Percentiles rank a stretch among this genome's conserved stretches.
Evolutionary conservation across 1,140 invertebrate genomes (phyloP).

Genomic region (Thaumatotibia leucotreta): DNA sequence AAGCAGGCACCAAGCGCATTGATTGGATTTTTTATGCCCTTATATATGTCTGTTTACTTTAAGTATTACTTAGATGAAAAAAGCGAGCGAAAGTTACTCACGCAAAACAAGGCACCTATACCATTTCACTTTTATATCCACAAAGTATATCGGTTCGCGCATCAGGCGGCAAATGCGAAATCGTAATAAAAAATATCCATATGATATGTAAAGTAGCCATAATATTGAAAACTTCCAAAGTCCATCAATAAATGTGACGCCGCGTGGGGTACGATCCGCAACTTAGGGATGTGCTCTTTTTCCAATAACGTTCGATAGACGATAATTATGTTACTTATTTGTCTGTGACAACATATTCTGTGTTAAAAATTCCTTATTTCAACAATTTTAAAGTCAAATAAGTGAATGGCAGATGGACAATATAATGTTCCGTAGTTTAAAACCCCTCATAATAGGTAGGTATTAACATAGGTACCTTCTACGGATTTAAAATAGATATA

Average conservation of each 20-base stretch:
- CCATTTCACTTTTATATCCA: conserved; percentile 39
- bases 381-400: too few relatives aligned
- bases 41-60: too few relatives aligned
- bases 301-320: conserved; percentile 15
- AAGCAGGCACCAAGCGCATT: too few relatives aligned
- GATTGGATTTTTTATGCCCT: too few relatives aligned
- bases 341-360: neutral
- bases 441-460: too few relatives aligned
- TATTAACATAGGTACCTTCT: too few relatives aligned
- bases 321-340: conserved; percentile 9
- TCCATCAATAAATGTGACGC: conserved; percentile 72
- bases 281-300: conserved; percentile 20
- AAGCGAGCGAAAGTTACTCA: neutral
- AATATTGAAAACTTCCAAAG: conserved; percentile 75
- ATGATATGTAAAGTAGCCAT: conserved; percentile 73
- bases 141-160: conserved; percentile 38
- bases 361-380: too few relatives aligned
- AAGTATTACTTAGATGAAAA: too few relatives aligned
- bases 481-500: too few relatives aligned
- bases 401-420: too few relatives aligned
- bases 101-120: neutral
- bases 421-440: too few relatives aligned
- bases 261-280: conserved; percentile 54
- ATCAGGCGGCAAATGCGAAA: conserved; percentile 74
- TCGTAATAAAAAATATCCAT: conserved; percentile 74